phyloP scores from a whole-genome alignment of 2,797 vertebrate genomes.

The Notolepis coatsorum region DNA sequence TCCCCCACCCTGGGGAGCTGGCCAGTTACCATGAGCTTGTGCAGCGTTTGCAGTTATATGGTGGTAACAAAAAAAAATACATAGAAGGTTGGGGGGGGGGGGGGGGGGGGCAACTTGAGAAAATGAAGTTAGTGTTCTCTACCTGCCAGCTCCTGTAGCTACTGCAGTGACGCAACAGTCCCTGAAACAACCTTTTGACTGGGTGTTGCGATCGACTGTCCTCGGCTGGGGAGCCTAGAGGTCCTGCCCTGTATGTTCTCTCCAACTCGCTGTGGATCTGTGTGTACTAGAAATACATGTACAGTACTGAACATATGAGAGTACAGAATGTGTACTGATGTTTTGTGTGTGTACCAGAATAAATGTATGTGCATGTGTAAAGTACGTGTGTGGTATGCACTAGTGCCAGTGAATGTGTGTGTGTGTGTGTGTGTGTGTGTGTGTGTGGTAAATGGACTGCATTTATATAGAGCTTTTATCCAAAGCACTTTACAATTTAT shows the following conservation, averaged over 20 bases:
- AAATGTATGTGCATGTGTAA: background rate
- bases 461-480: background rate
- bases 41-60: constrained; percentile 70
- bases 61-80: constrained; percentile 39
- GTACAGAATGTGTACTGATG: too few species aligned
- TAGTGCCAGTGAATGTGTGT: background rate
- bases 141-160: constrained; percentile 57
- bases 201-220: constrained; percentile 44
- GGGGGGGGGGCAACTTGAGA: constrained; percentile 32
- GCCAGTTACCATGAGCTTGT: constrained; percentile 57
- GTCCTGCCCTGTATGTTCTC: constrained; percentile 30
- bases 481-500: too few species aligned
- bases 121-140: constrained; percentile 63
- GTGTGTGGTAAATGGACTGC: background rate
- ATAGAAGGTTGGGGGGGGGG: too few species aligned
- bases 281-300: too few species aligned
- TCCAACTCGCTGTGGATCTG: constrained; percentile 52
- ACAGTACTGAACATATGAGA: too few species aligned
- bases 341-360: background rate
- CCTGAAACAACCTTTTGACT: constrained; percentile 59
- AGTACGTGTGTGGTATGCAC: background rate
- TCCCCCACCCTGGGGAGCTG: constrained; percentile 33
- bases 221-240: constrained; percentile 44
- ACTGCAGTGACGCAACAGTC: constrained; percentile 64
- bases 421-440: constrained; percentile 8